Conservation (phyloP, 2,113 vertebrate species). For the Zosterops japonicus region DNA sequence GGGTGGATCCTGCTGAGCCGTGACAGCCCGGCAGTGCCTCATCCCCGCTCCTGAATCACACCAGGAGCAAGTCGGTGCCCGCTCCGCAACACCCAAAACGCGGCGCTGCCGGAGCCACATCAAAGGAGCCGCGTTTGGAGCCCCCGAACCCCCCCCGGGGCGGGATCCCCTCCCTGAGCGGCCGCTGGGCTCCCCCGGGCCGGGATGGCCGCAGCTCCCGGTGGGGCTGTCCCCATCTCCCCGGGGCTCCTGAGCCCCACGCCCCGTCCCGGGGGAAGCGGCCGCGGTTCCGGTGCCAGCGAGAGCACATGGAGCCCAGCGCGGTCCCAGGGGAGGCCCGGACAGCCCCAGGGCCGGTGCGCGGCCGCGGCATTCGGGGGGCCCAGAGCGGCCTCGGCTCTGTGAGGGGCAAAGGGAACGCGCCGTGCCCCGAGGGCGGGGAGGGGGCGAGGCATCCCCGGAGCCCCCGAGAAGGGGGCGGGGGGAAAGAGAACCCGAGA, state of each 20-base stretch:
- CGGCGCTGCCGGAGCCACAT: background rate
- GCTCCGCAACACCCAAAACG: background rate
- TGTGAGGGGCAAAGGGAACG: rapidly evolving
- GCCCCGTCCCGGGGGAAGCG: background rate
- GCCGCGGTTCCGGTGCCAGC: background rate
- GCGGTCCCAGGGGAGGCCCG: background rate
- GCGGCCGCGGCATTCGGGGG: rapidly evolving
- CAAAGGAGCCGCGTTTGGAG: background rate
- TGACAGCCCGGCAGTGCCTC: background rate
- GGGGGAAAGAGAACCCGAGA: background rate
- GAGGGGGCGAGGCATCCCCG: background rate
- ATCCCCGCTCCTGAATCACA: background rate
- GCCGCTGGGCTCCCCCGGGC: background rate
- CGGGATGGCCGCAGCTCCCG: too few species aligned
- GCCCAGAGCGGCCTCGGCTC: background rate
- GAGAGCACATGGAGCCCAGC: background rate
- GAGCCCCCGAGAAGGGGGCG: background rate
- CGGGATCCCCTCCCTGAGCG: background rate
- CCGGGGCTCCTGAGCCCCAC: background rate
- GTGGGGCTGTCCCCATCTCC: rapidly evolving
- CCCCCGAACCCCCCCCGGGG: rapidly evolving
- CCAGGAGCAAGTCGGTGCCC: background rate
- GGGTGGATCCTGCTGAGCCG: slow-evolving; percentile 32
- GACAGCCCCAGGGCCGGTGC: background rate
- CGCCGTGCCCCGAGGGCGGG: rapidly evolving